Conservation (phyloP, 1,140 invertebrate species). For the Rhizoglyphus robini region DNA sequence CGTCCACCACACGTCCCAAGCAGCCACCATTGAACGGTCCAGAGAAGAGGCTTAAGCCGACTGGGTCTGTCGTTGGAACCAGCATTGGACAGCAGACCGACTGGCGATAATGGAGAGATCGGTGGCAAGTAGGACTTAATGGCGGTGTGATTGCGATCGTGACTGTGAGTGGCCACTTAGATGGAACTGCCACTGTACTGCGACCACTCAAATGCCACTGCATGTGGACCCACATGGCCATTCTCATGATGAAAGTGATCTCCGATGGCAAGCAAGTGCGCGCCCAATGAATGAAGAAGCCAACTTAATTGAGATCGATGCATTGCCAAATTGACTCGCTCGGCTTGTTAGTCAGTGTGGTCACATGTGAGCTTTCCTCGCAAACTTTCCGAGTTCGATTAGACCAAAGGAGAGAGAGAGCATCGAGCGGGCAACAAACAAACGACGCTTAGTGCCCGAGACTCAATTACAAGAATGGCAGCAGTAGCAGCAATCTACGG, state of each 20-base stretch:
- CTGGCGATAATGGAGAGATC: no score
- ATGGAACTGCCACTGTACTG: not conserved
- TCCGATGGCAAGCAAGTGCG: not conserved
- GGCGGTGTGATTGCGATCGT: constrained; percentile 7
- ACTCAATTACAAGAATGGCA: no score
- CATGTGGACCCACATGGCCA: not conserved
- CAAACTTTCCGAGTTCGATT: constrained; percentile 5
- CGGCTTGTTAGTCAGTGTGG: not conserved
- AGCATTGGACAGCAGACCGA: no score
- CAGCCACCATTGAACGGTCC: no score
- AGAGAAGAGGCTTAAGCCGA: no score
- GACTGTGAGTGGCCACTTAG: not conserved
- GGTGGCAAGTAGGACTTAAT: not conserved
- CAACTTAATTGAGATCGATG: constrained; percentile 10
- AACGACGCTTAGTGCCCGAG: no score
- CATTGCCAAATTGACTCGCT: not conserved
- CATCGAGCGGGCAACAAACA: no score
- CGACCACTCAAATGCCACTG: not conserved
- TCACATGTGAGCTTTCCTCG: not conserved
- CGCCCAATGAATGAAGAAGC: not conserved
- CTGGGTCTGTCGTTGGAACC: no score
- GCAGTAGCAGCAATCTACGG: no score
- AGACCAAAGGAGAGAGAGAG: not conserved
- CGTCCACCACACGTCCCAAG: no score
- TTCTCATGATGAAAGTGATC: not conserved